Percentiles rank a stretch among this genome's conserved stretches.
Evolutionary conservation across 2,797 vertebrate genomes (phyloP).

Genomic region (Benthosema pterotum): DNA sequence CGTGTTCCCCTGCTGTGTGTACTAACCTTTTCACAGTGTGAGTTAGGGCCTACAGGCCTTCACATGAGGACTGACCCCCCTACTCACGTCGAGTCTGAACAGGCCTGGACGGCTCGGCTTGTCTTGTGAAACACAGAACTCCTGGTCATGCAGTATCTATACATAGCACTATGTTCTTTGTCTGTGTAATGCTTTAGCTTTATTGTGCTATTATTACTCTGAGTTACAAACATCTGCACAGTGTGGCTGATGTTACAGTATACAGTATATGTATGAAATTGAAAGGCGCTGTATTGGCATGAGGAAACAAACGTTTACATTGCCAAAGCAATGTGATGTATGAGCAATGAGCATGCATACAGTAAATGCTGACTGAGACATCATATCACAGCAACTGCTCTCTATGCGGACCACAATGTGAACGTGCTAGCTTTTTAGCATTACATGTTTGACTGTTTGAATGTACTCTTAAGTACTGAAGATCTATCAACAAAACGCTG

Average conservation of each 20-base stretch:
- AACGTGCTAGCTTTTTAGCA: too few relatives aligned
- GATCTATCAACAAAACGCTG: too few relatives aligned
- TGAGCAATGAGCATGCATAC: too few relatives aligned
- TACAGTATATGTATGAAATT: too few relatives aligned
- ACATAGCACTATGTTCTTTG: neutral
- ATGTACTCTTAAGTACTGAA: too few relatives aligned
- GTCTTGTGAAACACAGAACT: constrained; percentile 3
- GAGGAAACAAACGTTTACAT: too few relatives aligned
- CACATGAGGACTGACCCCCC: constrained; percentile 17
- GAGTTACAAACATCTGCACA: neutral
- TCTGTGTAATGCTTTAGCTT: neutral
- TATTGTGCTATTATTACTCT: neutral
- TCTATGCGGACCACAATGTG: too few relatives aligned
- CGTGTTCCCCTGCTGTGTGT: constrained; percentile 37
- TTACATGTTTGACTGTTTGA: too few relatives aligned
- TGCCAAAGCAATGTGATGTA: too few relatives aligned
- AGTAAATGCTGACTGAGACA: too few relatives aligned
- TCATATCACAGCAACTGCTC: too few relatives aligned
- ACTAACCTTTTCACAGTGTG: constrained; percentile 23
- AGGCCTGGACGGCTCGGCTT: constrained; percentile 32
- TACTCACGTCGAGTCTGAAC: constrained; percentile 35
- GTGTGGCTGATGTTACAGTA: neutral
- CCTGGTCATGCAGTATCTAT: constrained; percentile 1
- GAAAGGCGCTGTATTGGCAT: too few relatives aligned
- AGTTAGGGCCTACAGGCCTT: constrained; percentile 1